Evolutionary conservation across 2,888 invertebrate genomes (phyloP).

Genomic region (Lochmaea crataegi): DNA sequence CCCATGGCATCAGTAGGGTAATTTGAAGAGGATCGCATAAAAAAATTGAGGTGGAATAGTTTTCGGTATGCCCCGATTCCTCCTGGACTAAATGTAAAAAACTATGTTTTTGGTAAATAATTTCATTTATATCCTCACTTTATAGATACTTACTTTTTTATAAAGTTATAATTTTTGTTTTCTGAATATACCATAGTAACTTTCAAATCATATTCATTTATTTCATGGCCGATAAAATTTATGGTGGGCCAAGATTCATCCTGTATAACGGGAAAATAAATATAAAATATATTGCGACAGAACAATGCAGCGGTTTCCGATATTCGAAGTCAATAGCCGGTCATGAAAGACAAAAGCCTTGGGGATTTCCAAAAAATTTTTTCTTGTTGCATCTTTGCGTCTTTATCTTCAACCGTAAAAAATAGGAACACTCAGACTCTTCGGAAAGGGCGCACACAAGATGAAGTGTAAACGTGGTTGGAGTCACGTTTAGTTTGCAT

Average conservation of each 20-base stretch:
- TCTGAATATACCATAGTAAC: background rate
- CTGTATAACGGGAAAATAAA: conserved; percentile 12
- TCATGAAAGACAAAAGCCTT: conserved; percentile 14
- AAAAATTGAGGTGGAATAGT: no score
- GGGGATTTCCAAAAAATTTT: conserved; percentile 16
- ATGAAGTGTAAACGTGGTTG: background rate
- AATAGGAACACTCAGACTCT: background rate
- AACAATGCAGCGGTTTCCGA: conserved; percentile 18
- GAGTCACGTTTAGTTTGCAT: no score
- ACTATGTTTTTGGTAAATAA: no score
- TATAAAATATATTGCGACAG: conserved; percentile 3
- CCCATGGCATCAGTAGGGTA: no score
- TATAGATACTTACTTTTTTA: no score
- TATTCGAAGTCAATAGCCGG: conserved; percentile 17
- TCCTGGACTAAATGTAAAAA: no score
- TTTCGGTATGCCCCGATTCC: no score
- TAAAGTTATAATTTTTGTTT: no score
- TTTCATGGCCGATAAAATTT: background rate
- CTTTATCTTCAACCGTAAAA: background rate
- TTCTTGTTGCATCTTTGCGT: background rate
- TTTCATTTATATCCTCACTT: no score
- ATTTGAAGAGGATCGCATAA: no score
- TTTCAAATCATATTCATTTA: background rate
- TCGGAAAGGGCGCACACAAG: background rate
- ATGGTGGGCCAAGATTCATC: background rate